Base-by-base conservation (phyloP, 2,797 vertebrate genomes). In the Chanos chanos region DNA sequence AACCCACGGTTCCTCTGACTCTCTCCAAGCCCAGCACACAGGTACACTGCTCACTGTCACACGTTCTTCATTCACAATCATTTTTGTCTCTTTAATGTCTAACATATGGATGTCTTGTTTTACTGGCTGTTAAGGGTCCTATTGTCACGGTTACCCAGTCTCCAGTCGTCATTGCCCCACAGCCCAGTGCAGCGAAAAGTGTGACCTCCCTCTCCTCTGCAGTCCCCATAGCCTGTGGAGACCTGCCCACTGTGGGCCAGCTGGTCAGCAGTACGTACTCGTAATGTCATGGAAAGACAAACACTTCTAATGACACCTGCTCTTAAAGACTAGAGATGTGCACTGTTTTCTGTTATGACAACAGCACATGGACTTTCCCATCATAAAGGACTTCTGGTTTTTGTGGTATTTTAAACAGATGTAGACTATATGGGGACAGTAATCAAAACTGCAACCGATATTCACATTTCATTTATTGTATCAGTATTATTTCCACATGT, bases 261-360 rank as follows among this genome's bases (percentile, higher is more conserved):
- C 88, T 98, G 59, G 94, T 97, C 71, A 91, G 86, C 81, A 96
- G 96, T 98, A 90, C 66, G 95, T 89, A 73, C n/a, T n/a, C n/a
- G n/a, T n/a, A n/a, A n/a, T n/a, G n/a, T n/a, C n/a, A n/a, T n/a
- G n/a, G n/a, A n/a, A n/a, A n/a, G n/a, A n/a, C n/a, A n/a, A n/a
- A n/a, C n/a, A n/a, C n/a, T n/a, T n/a, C n/a, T n/a, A n/a, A n/a
- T n/a, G n/a, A n/a, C n/a, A n/a, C n/a, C n/a, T n/a, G n/a, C n/a
- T n/a, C n/a, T n/a, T n/a, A n/a, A n/a, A n/a, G n/a, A 5, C 41
- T 1, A 31, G 19, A 16, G 24, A 36, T 25, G 5, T 15, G 24
- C 16, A 13, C 4, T 10, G 27, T 18, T 53, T n/a, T 27, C 31
- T 5, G 4, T 8, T 12, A 31, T 34, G 9, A 8, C n/a, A n/a